Base-by-base conservation (phyloP, 2,113 vertebrate species). In the Melanerpes formicivorus region DNA sequence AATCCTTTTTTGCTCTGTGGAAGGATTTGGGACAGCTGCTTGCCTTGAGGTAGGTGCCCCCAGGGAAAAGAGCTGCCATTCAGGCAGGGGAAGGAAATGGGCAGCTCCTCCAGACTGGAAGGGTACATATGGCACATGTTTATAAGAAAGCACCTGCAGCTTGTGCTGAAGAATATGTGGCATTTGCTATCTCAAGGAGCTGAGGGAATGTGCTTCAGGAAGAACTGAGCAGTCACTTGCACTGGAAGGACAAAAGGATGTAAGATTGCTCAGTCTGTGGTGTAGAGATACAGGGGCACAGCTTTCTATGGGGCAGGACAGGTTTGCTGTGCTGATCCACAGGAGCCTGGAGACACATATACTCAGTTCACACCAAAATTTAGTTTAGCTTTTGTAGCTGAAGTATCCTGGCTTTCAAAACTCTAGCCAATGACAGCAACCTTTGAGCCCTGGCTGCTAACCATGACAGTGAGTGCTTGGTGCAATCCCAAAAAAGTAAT, bases 401-500 rank as follows among this genome's bases (percentile, higher is more conserved):
- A 59, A 63, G 29, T 32, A 75, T 55, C 27, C 10, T 5, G 37
- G 46, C 15, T 80, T 90, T 63, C 70, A 58, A 4, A 81, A 32
- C 40, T 72, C 54, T 69, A 34, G 46, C 30, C 48, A 89, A 84
- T 17, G 32, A 77, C 65, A 87, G 58, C 15, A 86, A 70, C n/a
- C 74, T 87, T 79, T 81, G 66, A 90, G 59, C 74, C 50, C 55
- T 62, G 54, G 66, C 74, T 87, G 74, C 74, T 92, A 79, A 87
- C 42, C 12, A 44, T 23, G 37, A 37, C 54, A 75, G 32, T 3
- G 16, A 88, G 27, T 23, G 12, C 52, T 44, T 32, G 34, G 54
- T 44, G 54, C 44, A 78, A 79, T 34, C 52, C 44, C 46, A 78
- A 77, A 85, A 90, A 90, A 17, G 40, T 46, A 67, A 84, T 0